phyloP scores from a whole-genome alignment of 2,113 vertebrate species.

The Odocoileus virginianus region DNA sequence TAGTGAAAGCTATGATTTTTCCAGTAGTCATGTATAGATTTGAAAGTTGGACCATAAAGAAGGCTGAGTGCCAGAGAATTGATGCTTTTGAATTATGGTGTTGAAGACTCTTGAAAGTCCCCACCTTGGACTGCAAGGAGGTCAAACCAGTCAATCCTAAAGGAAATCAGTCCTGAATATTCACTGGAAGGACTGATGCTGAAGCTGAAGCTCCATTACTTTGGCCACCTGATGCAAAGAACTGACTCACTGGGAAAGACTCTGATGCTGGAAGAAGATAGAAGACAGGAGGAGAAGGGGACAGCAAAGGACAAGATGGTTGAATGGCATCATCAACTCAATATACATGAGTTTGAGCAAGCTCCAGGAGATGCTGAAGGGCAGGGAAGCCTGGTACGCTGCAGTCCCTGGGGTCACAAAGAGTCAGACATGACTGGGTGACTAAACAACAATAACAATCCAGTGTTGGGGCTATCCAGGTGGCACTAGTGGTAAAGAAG shows the following conservation, averaged over 20 bases:
- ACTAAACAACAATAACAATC: not conserved
- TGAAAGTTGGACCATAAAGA: not conserved
- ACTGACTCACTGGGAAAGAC: not conserved
- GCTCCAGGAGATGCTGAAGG: rapidly evolving
- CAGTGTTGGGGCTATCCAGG: not conserved
- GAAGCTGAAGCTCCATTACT: not conserved
- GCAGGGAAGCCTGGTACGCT: not conserved
- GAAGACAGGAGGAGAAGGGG: not conserved
- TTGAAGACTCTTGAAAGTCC: not conserved
- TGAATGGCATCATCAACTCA: not conserved
- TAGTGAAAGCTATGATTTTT: not conserved
- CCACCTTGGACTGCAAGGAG: not conserved
- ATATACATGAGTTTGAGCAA: not conserved
- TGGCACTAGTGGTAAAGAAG: not conserved
- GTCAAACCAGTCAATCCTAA: not conserved
- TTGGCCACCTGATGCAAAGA: not conserved
- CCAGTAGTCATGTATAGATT: not conserved
- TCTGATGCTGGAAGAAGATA: not conserved
- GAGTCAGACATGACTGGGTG: not conserved
- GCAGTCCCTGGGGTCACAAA: not conserved
- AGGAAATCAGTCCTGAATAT: not conserved
- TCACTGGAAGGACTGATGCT: not conserved
- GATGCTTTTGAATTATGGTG: not conserved
- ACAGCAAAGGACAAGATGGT: not conserved
- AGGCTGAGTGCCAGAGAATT: not conserved